Evolutionary conservation across 2,797 vertebrate species (phyloP), one percentile per base, ranked within the genome.

Genomic region (Arremon brunneinucha): DNA sequence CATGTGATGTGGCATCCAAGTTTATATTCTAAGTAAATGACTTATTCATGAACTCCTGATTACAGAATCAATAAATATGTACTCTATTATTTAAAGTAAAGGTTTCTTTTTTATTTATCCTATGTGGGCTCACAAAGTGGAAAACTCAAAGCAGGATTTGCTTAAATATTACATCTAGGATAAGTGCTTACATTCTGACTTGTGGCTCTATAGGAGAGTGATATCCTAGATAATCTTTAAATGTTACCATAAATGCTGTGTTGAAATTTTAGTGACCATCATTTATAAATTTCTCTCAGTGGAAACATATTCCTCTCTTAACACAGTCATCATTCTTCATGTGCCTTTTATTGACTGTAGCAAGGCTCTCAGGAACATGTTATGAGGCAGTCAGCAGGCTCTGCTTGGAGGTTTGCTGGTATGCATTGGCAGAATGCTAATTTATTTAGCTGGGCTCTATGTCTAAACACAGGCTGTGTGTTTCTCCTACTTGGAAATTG

Each of bases 331-430:
- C 8, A 6, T 78, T 80, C 63, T 90, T 94, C 35, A 21, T 2
- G 1, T 64, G 62, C 43, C 37, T 90, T 93, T 94, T 92, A 71
- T 78, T 72, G 68, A 57, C 52, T 78, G 23, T 46, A 88, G 49
- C 41, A 89, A 92, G 76, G 65, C 84, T 92, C 34, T 87, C 59
- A 71, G 68, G 77, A 95, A 30, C 43, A 3, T 27, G 3, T 77
- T 74, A 87, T 74, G 44, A 82, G 84, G 57, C 23, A 87, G 79
- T 76, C 82, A 76, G 43, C 88, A 84, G 71, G 14, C 20, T 91
- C 24, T 81, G 37, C 76, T 59, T 72, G 65, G 72, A 72, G 59
- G 39, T 81, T 87, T 91, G 30, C 26, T 59, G 1, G 52, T 81
- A 56, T 14, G 26, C 39, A 21, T 44, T 63, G 65, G 16, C 32